These are phyloP conservation scores for Poicephalus meyeri DNA, from an alignment of 2,113 vertebrate genomes.

Conservation along the genomic window DNA sequence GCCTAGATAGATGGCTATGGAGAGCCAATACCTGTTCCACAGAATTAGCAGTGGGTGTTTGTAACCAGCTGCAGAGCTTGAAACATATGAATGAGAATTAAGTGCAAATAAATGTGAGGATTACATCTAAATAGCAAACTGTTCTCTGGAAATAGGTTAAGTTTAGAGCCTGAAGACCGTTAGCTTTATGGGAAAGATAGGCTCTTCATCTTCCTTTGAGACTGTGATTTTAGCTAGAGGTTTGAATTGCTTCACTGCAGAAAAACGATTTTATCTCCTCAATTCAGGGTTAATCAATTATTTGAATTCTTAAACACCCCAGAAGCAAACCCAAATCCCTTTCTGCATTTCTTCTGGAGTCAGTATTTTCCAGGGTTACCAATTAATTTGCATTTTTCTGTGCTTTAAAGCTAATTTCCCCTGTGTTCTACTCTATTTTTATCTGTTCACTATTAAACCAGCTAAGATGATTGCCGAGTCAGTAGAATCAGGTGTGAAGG, in stretches of 20 bases:
- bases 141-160: background rate
- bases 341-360: background rate
- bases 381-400: conserved; percentile 32
- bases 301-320: conserved; percentile 36
- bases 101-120: background rate
- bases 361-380: background rate
- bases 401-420: conserved; percentile 37
- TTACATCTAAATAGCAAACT: background rate
- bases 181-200: background rate
- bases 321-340: conserved; percentile 5
- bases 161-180: background rate
- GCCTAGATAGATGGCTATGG: background rate
- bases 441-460: background rate
- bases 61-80: background rate
- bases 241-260: background rate
- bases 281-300: conserved; percentile 13
- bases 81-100: background rate
- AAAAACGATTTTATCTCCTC: background rate
- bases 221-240: background rate
- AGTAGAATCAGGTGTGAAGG: background rate
- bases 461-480: background rate
- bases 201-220: background rate
- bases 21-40: background rate
- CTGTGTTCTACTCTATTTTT: conserved; percentile 27
- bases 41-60: background rate